Conservation (phyloP, 92 coral and sea anemone genomes). For the Nematostella vectensis region DNA sequence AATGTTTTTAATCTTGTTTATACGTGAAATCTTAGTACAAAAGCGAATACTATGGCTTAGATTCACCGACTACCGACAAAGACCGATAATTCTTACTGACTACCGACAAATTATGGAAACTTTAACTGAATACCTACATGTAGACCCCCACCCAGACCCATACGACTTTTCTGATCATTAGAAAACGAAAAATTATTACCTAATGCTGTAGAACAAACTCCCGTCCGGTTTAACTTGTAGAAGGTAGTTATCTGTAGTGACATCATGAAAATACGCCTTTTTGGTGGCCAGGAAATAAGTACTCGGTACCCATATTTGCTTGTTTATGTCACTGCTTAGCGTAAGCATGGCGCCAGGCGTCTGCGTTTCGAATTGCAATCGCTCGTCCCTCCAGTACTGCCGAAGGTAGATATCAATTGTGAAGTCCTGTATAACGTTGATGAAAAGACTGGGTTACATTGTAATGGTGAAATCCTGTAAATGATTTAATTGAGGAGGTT, state of each 20-base stretch:
- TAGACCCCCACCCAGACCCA: no score
- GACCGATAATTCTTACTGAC: no score
- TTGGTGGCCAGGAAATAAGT: constrained; percentile 86
- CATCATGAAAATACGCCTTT: constrained; percentile 93
- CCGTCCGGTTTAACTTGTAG: constrained; percentile 84
- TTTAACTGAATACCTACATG: no score
- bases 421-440: constrained; percentile 87
- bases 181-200: no score
- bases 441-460: background rate
- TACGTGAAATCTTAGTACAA: no score
- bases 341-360: constrained; percentile 54
- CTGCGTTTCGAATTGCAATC: constrained; percentile 44
- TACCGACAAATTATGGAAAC: no score
- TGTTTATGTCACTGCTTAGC: constrained; percentile 77
- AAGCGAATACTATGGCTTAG: no score
- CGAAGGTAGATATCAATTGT: constrained; percentile 88
- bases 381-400: constrained; percentile 95
- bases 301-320: constrained; percentile 92
- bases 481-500: no score
- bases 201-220: constrained; percentile 76
- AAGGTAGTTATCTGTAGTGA: constrained; percentile 90
- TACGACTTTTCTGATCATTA: no score
- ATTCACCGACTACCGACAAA: no score
- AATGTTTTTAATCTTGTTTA: no score
- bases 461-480: no score